Evolutionary conservation across 2,797 vertebrate species (phyloP).

Genomic region (Nothura maculosa): DNA sequence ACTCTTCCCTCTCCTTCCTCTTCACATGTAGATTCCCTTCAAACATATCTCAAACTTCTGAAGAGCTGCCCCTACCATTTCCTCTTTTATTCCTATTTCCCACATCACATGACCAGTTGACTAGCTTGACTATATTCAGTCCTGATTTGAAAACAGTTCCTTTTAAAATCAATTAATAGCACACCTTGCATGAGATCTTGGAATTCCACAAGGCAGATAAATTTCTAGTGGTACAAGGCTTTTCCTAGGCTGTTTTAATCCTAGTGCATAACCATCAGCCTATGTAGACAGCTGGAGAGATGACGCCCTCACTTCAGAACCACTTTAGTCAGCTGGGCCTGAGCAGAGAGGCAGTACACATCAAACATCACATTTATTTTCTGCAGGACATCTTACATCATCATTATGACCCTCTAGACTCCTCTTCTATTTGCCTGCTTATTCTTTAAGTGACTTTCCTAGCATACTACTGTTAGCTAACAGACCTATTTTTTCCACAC

Average conservation of each 20-base stretch:
- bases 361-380: not conserved
- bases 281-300: not conserved
- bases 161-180: not conserved
- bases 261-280: not conserved
- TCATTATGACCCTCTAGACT: not conserved
- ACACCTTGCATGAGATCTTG: not conserved
- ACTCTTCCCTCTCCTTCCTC: not conserved
- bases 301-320: fast-evolving
- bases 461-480: not conserved
- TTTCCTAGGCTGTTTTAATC: not conserved
- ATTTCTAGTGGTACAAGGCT: not conserved
- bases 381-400: not conserved
- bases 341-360: not conserved
- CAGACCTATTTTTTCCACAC: not conserved
- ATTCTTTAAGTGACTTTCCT: not conserved
- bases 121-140: not conserved
- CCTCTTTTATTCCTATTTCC: not conserved
- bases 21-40: not conserved
- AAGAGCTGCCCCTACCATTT: not conserved
- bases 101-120: fast-evolving
- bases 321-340: not conserved
- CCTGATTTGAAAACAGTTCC: not conserved
- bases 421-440: not conserved
- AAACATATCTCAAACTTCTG: not conserved
- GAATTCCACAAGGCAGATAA: not conserved